Conservation (phyloP, 2,113 vertebrate species). For the Nothoprocta pentlandii region DNA sequence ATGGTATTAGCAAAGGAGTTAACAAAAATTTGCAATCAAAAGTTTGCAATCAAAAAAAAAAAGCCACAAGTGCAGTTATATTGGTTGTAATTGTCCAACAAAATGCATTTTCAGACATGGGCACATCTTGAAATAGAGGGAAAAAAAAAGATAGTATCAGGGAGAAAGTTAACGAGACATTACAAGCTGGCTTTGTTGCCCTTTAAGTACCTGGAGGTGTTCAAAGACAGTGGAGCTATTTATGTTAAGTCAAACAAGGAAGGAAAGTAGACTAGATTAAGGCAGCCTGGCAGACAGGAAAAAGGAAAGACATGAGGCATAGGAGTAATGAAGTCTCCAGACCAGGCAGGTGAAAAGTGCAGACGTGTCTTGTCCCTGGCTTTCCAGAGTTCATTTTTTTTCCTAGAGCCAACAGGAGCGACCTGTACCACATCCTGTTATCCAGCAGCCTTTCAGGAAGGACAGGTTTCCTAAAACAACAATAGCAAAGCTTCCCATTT, state of each 20-base stretch:
- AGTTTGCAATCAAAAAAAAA: not conserved
- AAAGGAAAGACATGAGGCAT: not conserved
- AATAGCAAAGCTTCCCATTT: conserved; percentile 25
- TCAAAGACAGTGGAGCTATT: not conserved
- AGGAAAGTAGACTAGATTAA: not conserved
- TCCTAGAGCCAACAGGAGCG: not conserved
- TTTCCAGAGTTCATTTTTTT: not conserved
- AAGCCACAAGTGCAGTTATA: not conserved
- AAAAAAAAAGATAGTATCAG: not conserved
- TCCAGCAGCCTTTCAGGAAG: conserved; percentile 1
- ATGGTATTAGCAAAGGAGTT: not conserved
- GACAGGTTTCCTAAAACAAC: not conserved
- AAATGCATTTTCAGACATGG: not conserved
- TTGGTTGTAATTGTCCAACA: not conserved
- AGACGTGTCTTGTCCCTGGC: not conserved
- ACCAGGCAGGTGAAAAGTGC: not conserved
- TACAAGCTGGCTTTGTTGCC: not conserved
- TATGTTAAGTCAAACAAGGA: not conserved
- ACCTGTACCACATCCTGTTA: not conserved
- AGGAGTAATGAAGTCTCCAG: not conserved
- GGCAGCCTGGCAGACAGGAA: not conserved
- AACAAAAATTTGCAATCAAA: not conserved
- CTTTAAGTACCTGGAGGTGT: not conserved
- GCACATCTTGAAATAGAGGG: not conserved
- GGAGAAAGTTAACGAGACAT: not conserved